Evolutionary conservation across 2,113 vertebrate genomes (phyloP).

Genomic region (Cynoglossus semilaevis): DNA sequence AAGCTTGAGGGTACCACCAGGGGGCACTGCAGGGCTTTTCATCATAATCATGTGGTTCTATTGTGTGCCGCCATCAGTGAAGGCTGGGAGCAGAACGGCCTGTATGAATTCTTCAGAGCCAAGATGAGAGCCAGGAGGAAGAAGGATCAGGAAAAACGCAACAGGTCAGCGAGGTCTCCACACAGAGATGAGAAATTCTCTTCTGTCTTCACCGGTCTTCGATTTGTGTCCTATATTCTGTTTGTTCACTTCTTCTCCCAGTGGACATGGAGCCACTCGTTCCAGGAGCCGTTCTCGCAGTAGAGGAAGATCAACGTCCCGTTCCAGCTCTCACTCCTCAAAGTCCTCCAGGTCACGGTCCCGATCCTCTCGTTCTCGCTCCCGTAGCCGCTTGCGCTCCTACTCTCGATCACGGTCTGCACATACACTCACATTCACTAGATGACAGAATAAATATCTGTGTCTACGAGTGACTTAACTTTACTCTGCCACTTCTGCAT

Average conservation of each 20-base stretch:
- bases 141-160: slow-evolving; percentile 93
- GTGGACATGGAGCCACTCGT: slow-evolving; percentile 70
- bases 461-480: too few species aligned
- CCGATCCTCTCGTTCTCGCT: slow-evolving; percentile 80
- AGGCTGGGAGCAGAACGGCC: slow-evolving; percentile 98
- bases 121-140: slow-evolving; percentile 95
- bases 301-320: slow-evolving; percentile 89
- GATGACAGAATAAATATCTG: too few species aligned
- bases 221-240: background rate
- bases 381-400: slow-evolving; percentile 85
- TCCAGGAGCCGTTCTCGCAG: slow-evolving; percentile 91
- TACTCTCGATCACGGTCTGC: slow-evolving; percentile 88
- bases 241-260: slow-evolving; percentile 38
- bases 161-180: slow-evolving; percentile 75
- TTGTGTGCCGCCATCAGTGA: slow-evolving; percentile 78
- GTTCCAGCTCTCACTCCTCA: slow-evolving; percentile 90
- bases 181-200: background rate
- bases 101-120: slow-evolving; percentile 97
- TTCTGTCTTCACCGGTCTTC: background rate
- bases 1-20: too few species aligned
- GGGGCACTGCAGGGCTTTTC: too few species aligned
- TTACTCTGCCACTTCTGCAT: too few species aligned
- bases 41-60: slow-evolving; percentile 2
- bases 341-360: slow-evolving; percentile 89
- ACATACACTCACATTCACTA: background rate